A percentile compares a stretch with the other conserved stretches of the same genome.
These are phyloP conservation scores for Plectrocnemia conspersa DNA, from an alignment of 1,140 invertebrate species.

Conservation along the genomic window DNA sequence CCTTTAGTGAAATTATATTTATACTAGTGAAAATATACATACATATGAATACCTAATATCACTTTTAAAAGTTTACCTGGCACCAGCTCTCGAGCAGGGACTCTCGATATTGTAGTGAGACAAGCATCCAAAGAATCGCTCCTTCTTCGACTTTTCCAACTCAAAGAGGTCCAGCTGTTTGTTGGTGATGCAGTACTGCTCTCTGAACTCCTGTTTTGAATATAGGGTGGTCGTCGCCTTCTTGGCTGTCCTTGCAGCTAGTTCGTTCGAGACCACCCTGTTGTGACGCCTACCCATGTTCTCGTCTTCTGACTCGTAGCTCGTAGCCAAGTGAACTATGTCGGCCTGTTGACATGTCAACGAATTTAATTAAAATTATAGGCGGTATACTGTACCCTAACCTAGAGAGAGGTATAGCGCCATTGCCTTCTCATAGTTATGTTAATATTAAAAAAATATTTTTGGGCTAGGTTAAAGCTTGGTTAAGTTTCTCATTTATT, in stretches of 20 bases:
- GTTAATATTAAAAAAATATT: not conserved
- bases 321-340: conserved; percentile 60
- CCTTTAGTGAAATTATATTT: too few species aligned
- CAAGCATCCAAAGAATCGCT: conserved; percentile 78
- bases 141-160: conserved; percentile 58
- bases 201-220: conserved; percentile 64
- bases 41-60: too few species aligned
- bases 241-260: conserved; percentile 1
- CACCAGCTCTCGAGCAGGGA: conserved; percentile 50
- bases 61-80: conserved; percentile 27
- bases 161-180: conserved; percentile 83
- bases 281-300: conserved; percentile 56
- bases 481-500: too few species aligned
- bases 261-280: conserved; percentile 49
- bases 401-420: too few species aligned
- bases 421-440: too few species aligned
- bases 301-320: conserved; percentile 69
- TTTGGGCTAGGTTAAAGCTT: too few species aligned
- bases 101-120: conserved; percentile 66
- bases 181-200: conserved; percentile 88
- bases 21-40: too few species aligned
- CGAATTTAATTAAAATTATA: too few species aligned
- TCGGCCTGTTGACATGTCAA: too few species aligned
- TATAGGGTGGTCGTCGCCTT: conserved; percentile 63
- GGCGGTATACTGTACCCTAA: too few species aligned